phyloP scores from a whole-genome alignment of 2,113 vertebrate species.

The Nettapus auritus region DNA sequence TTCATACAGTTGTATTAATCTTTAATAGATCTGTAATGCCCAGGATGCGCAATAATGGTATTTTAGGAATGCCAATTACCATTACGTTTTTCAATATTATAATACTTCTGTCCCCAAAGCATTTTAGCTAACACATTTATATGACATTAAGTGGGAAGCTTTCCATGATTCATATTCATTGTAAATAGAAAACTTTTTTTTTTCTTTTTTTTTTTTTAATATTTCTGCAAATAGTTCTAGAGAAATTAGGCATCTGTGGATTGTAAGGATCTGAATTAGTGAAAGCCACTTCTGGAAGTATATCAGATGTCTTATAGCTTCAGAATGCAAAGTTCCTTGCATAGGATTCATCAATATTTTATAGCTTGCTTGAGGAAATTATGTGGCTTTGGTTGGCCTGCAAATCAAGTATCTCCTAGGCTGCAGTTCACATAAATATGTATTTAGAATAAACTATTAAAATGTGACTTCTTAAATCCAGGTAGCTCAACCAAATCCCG shows the following conservation, averaged over 20 bases:
- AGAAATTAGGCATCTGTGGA: constrained; percentile 23
- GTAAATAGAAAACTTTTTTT: neutral
- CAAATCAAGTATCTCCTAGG: neutral
- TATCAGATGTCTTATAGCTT: neutral
- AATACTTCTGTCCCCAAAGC: neutral
- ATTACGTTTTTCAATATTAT: neutral
- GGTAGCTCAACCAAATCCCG: neutral
- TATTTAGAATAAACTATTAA: neutral
- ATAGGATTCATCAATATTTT: neutral
- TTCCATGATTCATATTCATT: constrained; percentile 9
- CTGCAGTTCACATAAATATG: neutral
- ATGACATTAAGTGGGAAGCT: neutral
- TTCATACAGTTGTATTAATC: neutral
- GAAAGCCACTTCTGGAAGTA: constrained; percentile 6
- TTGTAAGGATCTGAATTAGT: constrained; percentile 18
- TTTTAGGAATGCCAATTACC: neutral
- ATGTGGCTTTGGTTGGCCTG: neutral
- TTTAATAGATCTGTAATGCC: neutral
- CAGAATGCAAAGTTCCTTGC: neutral
- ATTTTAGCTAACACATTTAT: neutral
- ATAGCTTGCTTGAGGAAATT: neutral
- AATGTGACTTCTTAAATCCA: neutral
- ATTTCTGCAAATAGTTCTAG: constrained; percentile 29
- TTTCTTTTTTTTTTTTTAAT: neutral
- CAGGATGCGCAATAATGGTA: neutral